Evolutionary conservation across 2,888 invertebrate species (phyloP).

Genomic region (Oxycera nigricornis): DNA sequence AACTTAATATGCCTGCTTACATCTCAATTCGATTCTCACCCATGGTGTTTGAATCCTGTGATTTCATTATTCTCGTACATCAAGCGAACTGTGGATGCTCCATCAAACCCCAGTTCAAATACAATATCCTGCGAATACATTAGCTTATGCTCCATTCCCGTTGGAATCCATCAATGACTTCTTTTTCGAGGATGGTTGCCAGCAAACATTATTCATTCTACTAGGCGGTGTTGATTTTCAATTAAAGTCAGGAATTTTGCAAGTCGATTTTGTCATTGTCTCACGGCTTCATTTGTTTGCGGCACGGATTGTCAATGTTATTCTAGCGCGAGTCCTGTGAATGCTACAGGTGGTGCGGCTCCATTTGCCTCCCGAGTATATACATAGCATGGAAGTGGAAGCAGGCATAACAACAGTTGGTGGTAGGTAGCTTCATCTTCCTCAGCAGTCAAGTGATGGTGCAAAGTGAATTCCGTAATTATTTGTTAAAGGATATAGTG

Average conservation of each 20-base stretch:
- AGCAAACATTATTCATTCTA: neutral
- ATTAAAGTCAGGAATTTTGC: constrained; percentile 22
- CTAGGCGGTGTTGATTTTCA: constrained; percentile 24
- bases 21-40: neutral
- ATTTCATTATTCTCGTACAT: neutral
- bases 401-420: too few relatives aligned
- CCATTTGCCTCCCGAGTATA: too few relatives aligned
- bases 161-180: neutral
- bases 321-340: neutral
- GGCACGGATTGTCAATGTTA: neutral
- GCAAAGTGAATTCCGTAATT: too few relatives aligned
- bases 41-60: neutral
- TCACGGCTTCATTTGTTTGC: constrained; percentile 5
- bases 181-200: neutral
- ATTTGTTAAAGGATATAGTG: too few relatives aligned
- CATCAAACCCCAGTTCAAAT: too few relatives aligned
- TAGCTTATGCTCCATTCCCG: neutral
- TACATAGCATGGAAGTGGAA: too few relatives aligned
- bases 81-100: too few relatives aligned
- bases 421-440: too few relatives aligned
- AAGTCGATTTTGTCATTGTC: constrained; percentile 30
- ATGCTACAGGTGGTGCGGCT: neutral
- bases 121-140: neutral
- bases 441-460: too few relatives aligned
- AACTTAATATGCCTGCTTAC: neutral